These are phyloP conservation scores for Drosophila obscura DNA, from an alignment of 1,140 invertebrate species.

Conservation along the genomic window DNA sequence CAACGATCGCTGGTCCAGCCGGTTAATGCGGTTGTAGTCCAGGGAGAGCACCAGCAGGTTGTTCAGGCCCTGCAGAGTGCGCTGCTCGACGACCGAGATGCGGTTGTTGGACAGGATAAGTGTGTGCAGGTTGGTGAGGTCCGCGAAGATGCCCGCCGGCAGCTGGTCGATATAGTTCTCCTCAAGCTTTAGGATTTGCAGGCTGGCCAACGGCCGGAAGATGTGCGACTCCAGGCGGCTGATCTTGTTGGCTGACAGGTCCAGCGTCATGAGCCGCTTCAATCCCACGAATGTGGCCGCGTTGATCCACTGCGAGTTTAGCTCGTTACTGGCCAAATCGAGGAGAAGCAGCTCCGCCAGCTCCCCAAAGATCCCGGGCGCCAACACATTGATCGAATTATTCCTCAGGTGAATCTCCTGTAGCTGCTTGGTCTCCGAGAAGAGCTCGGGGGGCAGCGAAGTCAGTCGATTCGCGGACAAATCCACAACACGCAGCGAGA, in stretches of 20 bases:
- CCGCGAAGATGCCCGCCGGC: conserved; percentile 92
- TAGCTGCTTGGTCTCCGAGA: conserved; percentile 90
- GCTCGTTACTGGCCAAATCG: conserved; percentile 93
- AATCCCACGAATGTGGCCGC: conserved; percentile 93
- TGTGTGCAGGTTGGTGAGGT: conserved; percentile 92
- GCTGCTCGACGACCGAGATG: conserved; percentile 90
- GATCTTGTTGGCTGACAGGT: conserved; percentile 92
- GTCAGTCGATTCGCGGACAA: conserved; percentile 92
- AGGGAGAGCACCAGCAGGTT: conserved; percentile 91
- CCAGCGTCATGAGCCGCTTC: conserved; percentile 91
- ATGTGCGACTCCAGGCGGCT: conserved; percentile 90
- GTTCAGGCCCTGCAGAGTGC: conserved; percentile 91
- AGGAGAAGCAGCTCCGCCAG: conserved; percentile 91
- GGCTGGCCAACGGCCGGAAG: conserved; percentile 91
- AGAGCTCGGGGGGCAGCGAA: conserved; percentile 92
- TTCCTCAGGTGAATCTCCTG: conserved; percentile 93
- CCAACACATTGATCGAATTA: conserved; percentile 93
- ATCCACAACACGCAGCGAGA: conserved; percentile 90
- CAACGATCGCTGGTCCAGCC: conserved; percentile 91
- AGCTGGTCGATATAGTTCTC: conserved; percentile 93
- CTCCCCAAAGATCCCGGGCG: conserved; percentile 93
- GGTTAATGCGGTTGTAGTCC: conserved; percentile 92
- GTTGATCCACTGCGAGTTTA: conserved; percentile 94
- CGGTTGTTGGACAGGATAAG: conserved; percentile 94
- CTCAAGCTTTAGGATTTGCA: conserved; percentile 92